phyloP scores from a whole-genome alignment of 1,140 invertebrate species.

The Pollicipes pollicipes region DNA sequence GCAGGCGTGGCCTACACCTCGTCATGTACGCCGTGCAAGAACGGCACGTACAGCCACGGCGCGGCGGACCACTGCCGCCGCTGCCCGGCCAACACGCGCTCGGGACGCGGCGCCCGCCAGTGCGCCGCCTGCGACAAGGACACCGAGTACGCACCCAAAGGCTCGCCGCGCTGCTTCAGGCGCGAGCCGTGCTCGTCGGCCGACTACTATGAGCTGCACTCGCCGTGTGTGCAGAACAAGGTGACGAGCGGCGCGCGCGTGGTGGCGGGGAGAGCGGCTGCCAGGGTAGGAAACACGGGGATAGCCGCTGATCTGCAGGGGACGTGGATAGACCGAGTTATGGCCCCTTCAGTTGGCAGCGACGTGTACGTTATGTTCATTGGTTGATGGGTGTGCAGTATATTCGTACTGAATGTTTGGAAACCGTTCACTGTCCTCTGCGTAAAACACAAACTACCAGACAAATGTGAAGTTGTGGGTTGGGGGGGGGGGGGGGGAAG shows the following conservation, averaged over 20 bases:
- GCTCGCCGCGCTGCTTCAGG: conserved; percentile 29
- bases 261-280: not conserved
- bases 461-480: too few species aligned
- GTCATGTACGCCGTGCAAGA: conserved; percentile 35
- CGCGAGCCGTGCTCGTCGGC: conserved; percentile 32
- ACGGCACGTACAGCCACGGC: conserved; percentile 33
- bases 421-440: too few species aligned
- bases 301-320: too few species aligned
- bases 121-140: conserved; percentile 32
- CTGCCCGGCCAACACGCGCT: conserved; percentile 33
- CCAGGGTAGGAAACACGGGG: too few species aligned
- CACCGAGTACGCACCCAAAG: conserved; percentile 26
- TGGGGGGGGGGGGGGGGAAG: too few species aligned
- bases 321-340: too few species aligned
- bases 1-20: conserved; percentile 40
- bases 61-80: conserved; percentile 30
- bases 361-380: too few species aligned
- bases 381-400: too few species aligned
- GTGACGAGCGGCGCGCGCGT: conserved; percentile 12
- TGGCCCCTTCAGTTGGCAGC: too few species aligned
- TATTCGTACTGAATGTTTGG: too few species aligned
- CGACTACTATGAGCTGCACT: conserved; percentile 37
- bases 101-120: conserved; percentile 26
- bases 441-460: too few species aligned
- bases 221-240: conserved; percentile 32